Conservation (phyloP, 2,888 invertebrate species). For the Agriotes lineatus region DNA sequence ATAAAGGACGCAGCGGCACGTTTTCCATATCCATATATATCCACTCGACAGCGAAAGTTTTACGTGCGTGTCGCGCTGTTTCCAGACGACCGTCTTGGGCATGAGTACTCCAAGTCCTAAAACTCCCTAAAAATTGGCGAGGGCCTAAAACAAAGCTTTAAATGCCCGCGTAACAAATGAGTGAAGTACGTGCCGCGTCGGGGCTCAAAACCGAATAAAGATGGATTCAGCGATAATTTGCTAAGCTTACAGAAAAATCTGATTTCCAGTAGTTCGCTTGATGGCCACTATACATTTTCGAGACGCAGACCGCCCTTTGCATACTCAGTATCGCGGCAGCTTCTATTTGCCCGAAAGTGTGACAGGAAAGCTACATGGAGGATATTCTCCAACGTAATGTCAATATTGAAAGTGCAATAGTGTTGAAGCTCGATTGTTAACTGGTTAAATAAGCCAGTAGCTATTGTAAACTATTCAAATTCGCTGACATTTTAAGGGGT, state of each 20-base stretch:
- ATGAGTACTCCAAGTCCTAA: not conserved
- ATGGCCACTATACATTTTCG: constrained; percentile 26
- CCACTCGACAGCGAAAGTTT: not conserved
- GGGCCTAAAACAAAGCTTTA: constrained; percentile 1
- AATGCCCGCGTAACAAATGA: not conserved
- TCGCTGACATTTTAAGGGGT: no score
- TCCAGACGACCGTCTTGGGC: not conserved
- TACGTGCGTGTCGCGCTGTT: constrained; percentile 2
- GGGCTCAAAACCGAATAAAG: constrained; percentile 20
- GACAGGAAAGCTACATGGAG: no score
- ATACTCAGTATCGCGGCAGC: constrained; percentile 21
- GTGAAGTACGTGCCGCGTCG: not conserved
- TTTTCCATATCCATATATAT: constrained; percentile 2
- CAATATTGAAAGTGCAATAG: no score
- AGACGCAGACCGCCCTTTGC: constrained; percentile 13
- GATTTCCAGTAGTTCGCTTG: constrained; percentile 28
- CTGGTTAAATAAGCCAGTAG: no score
- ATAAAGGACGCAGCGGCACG: not conserved
- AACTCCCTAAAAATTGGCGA: constrained; percentile 1
- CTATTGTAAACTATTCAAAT: no score
- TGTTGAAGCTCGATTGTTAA: no score
- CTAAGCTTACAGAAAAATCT: constrained; percentile 27
- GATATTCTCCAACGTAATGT: no score
- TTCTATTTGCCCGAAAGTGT: constrained; percentile 28
- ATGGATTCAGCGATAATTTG: constrained; percentile 30